A percentile compares a stretch with the other conserved stretches of the same genome.
Evolutionary conservation across 2,113 vertebrate genomes (phyloP).

Genomic region (Casuarius casuarius): DNA sequence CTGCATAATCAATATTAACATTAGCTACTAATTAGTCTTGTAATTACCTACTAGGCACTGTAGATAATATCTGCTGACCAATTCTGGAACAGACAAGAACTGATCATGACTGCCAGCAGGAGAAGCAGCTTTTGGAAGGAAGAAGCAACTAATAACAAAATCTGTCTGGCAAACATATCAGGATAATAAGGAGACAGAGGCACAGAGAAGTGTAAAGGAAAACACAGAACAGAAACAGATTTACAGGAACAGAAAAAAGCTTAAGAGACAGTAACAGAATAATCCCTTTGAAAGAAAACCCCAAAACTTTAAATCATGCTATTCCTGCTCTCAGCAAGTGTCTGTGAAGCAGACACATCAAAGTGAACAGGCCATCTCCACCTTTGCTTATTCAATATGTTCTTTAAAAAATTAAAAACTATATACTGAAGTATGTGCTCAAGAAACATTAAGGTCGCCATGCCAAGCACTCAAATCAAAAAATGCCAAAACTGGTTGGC

Average conservation of each 20-base stretch:
- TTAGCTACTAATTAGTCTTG: neutral
- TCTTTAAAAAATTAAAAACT: neutral
- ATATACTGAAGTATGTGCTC: neutral
- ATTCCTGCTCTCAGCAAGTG: neutral
- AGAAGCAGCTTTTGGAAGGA: neutral
- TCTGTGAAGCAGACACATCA: rapidly evolving
- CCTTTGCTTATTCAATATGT: neutral
- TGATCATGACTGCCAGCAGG: neutral
- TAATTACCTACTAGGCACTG: neutral
- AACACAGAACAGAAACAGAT: neutral
- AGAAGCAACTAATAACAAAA: neutral
- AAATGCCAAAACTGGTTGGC: neutral
- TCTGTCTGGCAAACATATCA: neutral
- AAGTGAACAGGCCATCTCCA: neutral
- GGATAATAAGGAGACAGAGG: neutral
- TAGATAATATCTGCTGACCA: neutral
- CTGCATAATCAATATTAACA: neutral
- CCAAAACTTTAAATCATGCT: neutral
- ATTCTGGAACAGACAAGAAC: neutral
- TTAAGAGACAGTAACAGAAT: neutral
- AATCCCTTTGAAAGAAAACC: neutral
- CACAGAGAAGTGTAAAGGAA: neutral
- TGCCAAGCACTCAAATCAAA: neutral
- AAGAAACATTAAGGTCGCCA: neutral
- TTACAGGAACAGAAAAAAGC: neutral